phyloP scores from a whole-genome alignment of 2,888 invertebrate species.

The Tenthredo scrophulariae region DNA sequence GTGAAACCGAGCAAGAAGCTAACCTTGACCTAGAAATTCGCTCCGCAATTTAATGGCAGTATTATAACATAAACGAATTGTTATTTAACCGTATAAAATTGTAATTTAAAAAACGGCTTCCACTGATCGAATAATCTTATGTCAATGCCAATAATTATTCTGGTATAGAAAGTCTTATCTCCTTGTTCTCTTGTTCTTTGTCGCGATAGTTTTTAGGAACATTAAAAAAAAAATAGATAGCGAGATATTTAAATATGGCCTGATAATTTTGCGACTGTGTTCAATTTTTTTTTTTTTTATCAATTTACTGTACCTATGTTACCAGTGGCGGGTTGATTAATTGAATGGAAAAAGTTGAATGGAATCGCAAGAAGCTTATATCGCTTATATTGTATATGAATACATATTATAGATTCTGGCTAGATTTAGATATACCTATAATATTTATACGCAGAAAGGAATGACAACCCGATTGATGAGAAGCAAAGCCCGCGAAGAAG shows the following conservation, averaged over 20 bases:
- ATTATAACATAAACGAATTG: not conserved
- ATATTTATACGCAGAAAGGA: not conserved
- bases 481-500: not conserved
- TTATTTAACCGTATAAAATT: not conserved
- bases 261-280: not conserved
- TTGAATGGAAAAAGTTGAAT: not conserved
- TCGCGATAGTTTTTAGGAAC: not conserved
- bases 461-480: constrained; percentile 29
- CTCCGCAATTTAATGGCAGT: not conserved
- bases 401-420: not conserved
- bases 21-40: constrained; percentile 28
- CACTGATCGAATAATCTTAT: not conserved
- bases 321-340: not conserved
- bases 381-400: not conserved
- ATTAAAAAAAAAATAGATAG: not conserved
- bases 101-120: not conserved
- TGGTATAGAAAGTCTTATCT: not conserved
- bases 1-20: not conserved
- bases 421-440: not conserved
- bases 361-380: not conserved
- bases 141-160: not conserved
- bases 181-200: not conserved
- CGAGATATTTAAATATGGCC: not conserved
- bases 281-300: not conserved
- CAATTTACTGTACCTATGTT: not conserved